phyloP scores from a whole-genome alignment of 2,888 invertebrate genomes.

The Andrena praecox region DNA sequence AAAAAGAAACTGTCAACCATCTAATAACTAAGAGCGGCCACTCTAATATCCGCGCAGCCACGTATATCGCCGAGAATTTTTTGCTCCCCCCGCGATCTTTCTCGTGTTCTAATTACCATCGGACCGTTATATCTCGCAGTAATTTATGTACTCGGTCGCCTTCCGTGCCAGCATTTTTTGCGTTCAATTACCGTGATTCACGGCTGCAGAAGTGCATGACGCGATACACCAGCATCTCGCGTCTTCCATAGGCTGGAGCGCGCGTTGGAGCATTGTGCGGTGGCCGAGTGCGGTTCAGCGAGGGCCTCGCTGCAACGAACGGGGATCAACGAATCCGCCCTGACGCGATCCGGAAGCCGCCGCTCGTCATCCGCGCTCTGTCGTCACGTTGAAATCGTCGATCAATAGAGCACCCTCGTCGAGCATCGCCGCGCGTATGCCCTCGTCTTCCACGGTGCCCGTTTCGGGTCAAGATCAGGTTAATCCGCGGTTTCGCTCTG shows the following conservation, averaged over 20 bases:
- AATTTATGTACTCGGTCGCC: background rate
- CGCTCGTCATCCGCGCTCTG: constrained; percentile 22
- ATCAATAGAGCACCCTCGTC: constrained; percentile 41
- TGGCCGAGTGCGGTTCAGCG: background rate
- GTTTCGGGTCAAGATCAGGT: constrained; percentile 47
- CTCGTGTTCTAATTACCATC: background rate
- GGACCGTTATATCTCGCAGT: background rate
- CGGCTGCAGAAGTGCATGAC: background rate
- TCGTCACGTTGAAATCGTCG: constrained; percentile 22
- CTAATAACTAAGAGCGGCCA: too few species aligned
- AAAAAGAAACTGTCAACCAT: too few species aligned
- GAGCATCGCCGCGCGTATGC: constrained; percentile 32
- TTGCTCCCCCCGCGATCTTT: too few species aligned
- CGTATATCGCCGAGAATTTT: too few species aligned
- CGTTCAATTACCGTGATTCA: constrained; percentile 2
- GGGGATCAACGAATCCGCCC: constrained; percentile 18
- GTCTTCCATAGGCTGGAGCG: background rate
- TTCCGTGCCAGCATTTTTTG: background rate
- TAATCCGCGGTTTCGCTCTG: constrained; percentile 35
- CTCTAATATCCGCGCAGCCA: too few species aligned
- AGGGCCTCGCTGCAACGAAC: background rate
- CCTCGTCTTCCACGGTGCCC: constrained; percentile 17
- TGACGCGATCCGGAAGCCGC: background rate
- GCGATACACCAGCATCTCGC: constrained; percentile 1
- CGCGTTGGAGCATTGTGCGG: background rate